Conservation (phyloP, 2,113 vertebrate species). For the Burhinus oedicnemus region DNA sequence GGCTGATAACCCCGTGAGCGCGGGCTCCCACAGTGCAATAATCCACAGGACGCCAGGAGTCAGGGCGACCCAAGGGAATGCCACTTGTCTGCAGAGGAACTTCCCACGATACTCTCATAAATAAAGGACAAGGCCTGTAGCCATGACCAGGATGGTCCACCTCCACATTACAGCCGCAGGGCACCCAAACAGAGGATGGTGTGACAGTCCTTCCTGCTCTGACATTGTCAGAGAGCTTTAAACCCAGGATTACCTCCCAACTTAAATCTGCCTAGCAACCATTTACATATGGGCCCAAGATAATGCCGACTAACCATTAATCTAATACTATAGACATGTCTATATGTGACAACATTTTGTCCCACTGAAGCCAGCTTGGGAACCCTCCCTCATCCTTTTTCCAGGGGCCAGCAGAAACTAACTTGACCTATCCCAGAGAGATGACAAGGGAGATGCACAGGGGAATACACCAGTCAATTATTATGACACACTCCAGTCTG, state of each 20-base stretch:
- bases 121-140: neutral
- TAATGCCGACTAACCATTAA: neutral
- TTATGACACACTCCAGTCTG: neutral
- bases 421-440: neutral
- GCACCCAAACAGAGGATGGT: rapidly evolving
- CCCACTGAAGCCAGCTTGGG: neutral
- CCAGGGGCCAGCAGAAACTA: neutral
- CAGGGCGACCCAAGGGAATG: neutral
- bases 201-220: neutral
- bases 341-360: neutral
- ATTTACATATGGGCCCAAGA: neutral
- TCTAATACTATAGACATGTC: neutral
- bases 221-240: neutral
- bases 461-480: neutral
- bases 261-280: neutral
- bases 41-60: neutral
- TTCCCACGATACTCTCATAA: neutral
- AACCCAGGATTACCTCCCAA: neutral
- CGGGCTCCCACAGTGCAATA: neutral
- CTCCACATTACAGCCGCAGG: neutral
- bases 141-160: neutral
- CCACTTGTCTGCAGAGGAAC: neutral
- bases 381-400: neutral
- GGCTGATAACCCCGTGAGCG: neutral
- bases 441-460: neutral